phyloP scores from a whole-genome alignment of 1,140 invertebrate genomes.

The Aphaenogaster ashmeadi region DNA sequence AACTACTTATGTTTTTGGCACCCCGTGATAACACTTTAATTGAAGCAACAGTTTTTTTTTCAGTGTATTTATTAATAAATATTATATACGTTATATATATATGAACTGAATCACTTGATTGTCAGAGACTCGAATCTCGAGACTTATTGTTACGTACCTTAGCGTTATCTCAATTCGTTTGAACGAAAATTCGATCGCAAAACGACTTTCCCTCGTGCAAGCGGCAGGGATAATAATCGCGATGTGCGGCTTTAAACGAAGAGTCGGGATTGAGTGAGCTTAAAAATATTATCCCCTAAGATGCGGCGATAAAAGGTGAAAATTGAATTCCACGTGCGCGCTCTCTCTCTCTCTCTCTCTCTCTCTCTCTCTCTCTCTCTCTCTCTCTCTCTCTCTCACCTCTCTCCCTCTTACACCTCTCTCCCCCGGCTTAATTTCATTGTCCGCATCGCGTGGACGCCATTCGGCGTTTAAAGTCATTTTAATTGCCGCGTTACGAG shows the following conservation, averaged over 20 bases:
- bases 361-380: background rate
- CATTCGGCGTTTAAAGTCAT: conserved; percentile 33
- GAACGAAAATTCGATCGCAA: background rate
- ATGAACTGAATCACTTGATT: background rate
- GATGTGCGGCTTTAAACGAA: background rate
- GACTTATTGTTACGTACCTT: background rate
- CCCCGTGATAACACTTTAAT: too few species aligned
- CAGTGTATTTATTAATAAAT: too few species aligned
- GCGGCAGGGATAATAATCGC: background rate
- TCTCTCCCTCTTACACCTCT: too few species aligned
- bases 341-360: background rate
- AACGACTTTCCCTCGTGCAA: background rate
- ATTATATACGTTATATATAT: too few species aligned
- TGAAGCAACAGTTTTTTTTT: too few species aligned
- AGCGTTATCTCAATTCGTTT: background rate
- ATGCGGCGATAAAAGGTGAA: conserved; percentile 36
- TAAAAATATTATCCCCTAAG: conserved; percentile 53
- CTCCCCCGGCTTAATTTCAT: conserved; percentile 43
- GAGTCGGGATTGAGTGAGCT: conserved; percentile 26
- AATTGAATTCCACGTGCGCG: conserved; percentile 52
- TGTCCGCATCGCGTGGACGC: background rate
- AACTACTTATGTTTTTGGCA: too few species aligned
- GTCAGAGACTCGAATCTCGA: background rate
- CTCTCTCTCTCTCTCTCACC: background rate
- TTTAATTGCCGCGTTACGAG: conserved; percentile 41